Base-by-base conservation (phyloP, 2,797 vertebrate species). In the Cyprinella venusta region DNA sequence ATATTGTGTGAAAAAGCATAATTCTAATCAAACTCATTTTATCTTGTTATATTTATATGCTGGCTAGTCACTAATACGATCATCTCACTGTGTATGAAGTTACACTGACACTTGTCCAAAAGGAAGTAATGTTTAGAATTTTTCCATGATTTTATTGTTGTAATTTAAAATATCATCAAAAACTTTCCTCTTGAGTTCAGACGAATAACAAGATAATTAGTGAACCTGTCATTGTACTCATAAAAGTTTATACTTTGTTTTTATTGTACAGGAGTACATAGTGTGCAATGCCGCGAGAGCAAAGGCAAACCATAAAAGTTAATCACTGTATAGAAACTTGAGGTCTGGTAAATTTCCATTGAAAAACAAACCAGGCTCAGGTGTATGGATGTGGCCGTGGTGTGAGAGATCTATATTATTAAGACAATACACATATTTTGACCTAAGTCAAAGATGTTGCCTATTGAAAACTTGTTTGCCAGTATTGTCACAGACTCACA, bases 341-440 rank as follows among this genome's bases (percentile, higher is more conserved):
- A 93, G 91, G 90, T 93, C 94, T 93, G 94, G 95, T 95, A 95
- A 93, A 95, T 96, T 96, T 96, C 95, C 95, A 96, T 92, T 90
- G 89, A 93, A 94, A 90, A 92, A 92, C 92, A 91, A 92, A 89
- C 45, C 78, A 21, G 61, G 63, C 79, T 79, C 9, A 19, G 45
- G 78, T 84, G 52, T 76, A 82, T 19, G 26, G 42, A 56, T 56
- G 21, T 9, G 50, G 56, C 50, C 30, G 67, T 79, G 45, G 45
- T 38, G 61, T 24, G 16, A 5, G n/a, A 48, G 24, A 70, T 33
- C 40, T 50, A 40, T 83, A 30, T 48, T 81, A 86, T 87, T 52
- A 80, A 68, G 59, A 88, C 82, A 92, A 89, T 84, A 42, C 63
- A 75, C 56, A 26, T 54, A 54, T 67, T 69, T 54, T 24, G 24